Percentiles rank a stretch among this genome's conserved stretches.
Conservation (phyloP, 2,888 invertebrate species). For the Elegia similella region DNA sequence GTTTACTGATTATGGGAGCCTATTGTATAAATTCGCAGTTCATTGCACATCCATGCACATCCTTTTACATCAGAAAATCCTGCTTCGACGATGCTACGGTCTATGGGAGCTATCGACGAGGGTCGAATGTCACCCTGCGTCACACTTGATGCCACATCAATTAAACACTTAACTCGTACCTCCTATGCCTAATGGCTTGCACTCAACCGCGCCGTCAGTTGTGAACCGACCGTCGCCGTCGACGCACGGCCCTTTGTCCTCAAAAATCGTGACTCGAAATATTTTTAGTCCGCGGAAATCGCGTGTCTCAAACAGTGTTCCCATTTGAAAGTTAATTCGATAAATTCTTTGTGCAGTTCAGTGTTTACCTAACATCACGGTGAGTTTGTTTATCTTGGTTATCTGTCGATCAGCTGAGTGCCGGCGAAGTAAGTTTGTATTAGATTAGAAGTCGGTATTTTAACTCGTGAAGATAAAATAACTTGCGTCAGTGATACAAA, state of each 20-base stretch:
- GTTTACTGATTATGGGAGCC: too few species aligned
- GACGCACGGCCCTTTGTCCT: conserved; percentile 63
- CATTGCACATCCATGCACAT: too few species aligned
- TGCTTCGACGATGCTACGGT: too few species aligned
- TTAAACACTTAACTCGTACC: conserved; percentile 42
- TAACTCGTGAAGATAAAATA: conserved; percentile 16
- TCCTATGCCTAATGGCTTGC: conserved; percentile 56
- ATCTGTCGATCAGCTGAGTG: conserved; percentile 56
- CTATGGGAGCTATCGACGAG: not conserved
- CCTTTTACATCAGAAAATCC: too few species aligned
- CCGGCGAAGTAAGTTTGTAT: conserved; percentile 20
- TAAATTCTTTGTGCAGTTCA: conserved; percentile 32
- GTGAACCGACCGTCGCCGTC: conserved; percentile 52
- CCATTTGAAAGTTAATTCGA: conserved; percentile 49
- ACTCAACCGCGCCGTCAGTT: conserved; percentile 49
- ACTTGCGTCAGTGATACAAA: conserved; percentile 9
- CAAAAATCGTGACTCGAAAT: conserved; percentile 46
- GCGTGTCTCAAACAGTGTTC: conserved; percentile 47
- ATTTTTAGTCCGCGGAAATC: conserved; percentile 67
- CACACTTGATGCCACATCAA: conserved; percentile 47
- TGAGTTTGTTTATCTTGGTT: conserved; percentile 67
- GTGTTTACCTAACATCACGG: conserved; percentile 56
- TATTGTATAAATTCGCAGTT: too few species aligned
- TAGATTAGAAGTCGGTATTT: conserved; percentile 19
- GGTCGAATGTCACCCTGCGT: conserved; percentile 27